Conservation (phyloP, 1,140 invertebrate genomes). For the Steinernema khuongi region DNA sequence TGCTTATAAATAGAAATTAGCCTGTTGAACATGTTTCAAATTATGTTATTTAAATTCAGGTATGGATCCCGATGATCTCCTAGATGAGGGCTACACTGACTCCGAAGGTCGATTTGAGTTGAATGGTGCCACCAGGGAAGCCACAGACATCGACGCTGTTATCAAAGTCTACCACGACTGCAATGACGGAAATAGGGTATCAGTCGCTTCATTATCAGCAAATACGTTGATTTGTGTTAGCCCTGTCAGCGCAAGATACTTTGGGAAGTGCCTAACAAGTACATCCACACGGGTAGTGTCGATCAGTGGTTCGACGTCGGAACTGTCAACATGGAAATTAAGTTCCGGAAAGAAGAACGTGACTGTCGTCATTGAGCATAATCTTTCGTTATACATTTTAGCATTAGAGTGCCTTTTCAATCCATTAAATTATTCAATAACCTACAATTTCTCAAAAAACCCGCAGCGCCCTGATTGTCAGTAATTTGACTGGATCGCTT, state of each 20-base stretch:
- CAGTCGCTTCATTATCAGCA: background rate
- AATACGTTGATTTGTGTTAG: constrained; percentile 20
- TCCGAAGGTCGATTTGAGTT: constrained; percentile 28
- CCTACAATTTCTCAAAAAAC: no score
- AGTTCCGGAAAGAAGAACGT: constrained; percentile 34
- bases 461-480: no score
- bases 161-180: constrained; percentile 38
- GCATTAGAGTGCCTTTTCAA: no score
- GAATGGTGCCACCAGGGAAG: constrained; percentile 16
- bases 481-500: no score
- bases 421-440: no score
- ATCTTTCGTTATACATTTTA: no score
- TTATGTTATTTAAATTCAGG: constrained; percentile 17
- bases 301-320: constrained; percentile 43
- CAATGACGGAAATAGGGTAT: constrained; percentile 29
- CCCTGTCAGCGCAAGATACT: constrained; percentile 29
- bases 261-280: constrained; percentile 32
- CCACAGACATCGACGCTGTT: constrained; percentile 31
- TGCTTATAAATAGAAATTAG: constrained; percentile 6
- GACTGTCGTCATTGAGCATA: constrained; percentile 40
- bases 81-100: constrained; percentile 53
- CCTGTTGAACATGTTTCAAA: background rate
- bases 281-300: constrained; percentile 44
- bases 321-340: constrained; percentile 42
- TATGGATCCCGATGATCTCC: constrained; percentile 48